phyloP scores from a whole-genome alignment of 2,888 invertebrate genomes.

The Gerris lacustris region DNA sequence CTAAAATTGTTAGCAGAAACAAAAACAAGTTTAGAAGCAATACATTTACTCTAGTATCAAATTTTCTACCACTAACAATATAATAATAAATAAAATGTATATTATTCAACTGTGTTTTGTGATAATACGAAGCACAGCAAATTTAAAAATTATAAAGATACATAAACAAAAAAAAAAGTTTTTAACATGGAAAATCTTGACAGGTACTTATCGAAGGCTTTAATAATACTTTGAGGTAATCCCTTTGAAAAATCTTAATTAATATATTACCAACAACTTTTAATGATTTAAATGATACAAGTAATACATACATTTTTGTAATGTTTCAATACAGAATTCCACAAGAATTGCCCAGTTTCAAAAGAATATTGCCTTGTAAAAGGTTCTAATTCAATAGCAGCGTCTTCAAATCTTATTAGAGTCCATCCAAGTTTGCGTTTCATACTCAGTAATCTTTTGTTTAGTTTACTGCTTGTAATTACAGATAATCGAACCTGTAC shows the following conservation, averaged over 20 bases:
- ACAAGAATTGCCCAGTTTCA: slow-evolving; percentile 75
- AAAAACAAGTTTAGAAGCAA: not conserved
- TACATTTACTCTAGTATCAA: slow-evolving; percentile 14
- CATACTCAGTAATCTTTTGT: slow-evolving; percentile 58
- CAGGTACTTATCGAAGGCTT: too few relatives aligned
- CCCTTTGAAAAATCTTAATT: too few relatives aligned
- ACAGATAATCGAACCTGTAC: slow-evolving; percentile 73
- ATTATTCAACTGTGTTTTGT: too few relatives aligned
- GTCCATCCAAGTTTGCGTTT: slow-evolving; percentile 78
- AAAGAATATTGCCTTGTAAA: slow-evolving; percentile 79
- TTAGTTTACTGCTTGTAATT: slow-evolving; percentile 72
- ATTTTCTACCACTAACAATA: not conserved
- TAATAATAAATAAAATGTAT: too few relatives aligned
- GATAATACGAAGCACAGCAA: too few relatives aligned
- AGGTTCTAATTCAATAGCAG: slow-evolving; percentile 79
- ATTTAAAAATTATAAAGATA: too few relatives aligned
- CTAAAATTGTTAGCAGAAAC: slow-evolving; percentile 8
- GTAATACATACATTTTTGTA: slow-evolving; percentile 54
- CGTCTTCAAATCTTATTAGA: slow-evolving; percentile 92
- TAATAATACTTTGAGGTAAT: too few relatives aligned
- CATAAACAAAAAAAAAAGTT: too few relatives aligned
- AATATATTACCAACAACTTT: too few relatives aligned
- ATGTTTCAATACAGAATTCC: slow-evolving; percentile 69
- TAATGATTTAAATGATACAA: not conserved
- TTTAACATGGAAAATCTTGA: too few relatives aligned